These are phyloP conservation scores for Tachina lurida DNA, from an alignment of 2,888 invertebrate genomes.

Conservation along the genomic window DNA sequence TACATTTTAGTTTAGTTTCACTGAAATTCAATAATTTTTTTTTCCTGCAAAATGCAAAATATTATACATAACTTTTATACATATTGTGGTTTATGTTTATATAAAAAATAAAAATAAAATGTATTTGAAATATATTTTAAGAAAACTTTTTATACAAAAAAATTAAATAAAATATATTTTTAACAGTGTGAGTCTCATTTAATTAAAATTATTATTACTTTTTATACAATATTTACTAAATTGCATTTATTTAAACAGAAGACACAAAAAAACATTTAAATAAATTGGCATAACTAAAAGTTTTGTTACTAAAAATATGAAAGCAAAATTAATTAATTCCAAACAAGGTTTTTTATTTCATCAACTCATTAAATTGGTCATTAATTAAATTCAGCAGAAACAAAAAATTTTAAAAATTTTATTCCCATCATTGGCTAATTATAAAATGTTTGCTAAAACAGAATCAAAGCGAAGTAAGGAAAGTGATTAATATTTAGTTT, in stretches of 20 bases:
- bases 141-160: too few relatives aligned
- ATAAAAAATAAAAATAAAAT: too few relatives aligned
- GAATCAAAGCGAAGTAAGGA: background rate
- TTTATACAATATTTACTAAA: constrained; percentile 22
- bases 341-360: background rate
- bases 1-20: constrained; percentile 7
- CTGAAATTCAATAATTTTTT: background rate
- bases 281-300: constrained; percentile 23
- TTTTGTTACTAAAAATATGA: background rate
- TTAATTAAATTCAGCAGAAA: constrained; percentile 44
- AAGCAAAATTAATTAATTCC: constrained; percentile 36
- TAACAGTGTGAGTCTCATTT: constrained; percentile 13
- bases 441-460: constrained; percentile 1
- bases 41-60: background rate
- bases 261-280: background rate
- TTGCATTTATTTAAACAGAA: background rate
- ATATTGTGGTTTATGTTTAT: too few relatives aligned
- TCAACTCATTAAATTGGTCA: constrained; percentile 44
- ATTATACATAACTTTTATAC: too few relatives aligned
- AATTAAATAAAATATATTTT: too few relatives aligned
- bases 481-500: too few relatives aligned
- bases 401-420: constrained; percentile 11
- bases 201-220: constrained; percentile 43
- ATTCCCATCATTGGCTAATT: constrained; percentile 26
- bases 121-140: background rate